Percentiles rank a stretch among this genome's conserved stretches.
phyloP scores from a whole-genome alignment of 2,113 vertebrate species.

The Panurus biarmicus region DNA sequence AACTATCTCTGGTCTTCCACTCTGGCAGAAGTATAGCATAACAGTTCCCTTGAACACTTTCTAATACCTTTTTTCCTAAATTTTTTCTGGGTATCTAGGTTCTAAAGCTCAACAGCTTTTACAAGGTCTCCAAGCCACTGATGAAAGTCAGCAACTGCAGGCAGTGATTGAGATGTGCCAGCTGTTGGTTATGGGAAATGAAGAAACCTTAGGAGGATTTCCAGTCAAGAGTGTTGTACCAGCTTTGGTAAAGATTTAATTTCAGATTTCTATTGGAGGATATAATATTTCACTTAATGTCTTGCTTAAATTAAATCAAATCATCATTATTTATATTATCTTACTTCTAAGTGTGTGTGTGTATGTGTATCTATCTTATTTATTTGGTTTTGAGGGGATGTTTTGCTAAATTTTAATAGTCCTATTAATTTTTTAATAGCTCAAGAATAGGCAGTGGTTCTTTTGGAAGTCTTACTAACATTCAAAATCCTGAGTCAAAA shows the following conservation, averaged over 20 bases:
- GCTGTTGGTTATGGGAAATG: conserved; percentile 97
- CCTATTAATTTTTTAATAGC: background rate
- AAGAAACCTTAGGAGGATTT: conserved; percentile 97
- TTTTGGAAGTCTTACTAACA: background rate
- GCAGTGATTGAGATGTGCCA: conserved; percentile 99
- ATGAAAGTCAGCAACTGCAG: conserved; percentile 97
- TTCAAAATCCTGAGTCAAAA: background rate
- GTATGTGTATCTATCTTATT: background rate
- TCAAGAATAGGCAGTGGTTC: background rate
- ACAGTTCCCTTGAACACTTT: background rate
- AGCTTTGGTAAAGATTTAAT: conserved; percentile 82
- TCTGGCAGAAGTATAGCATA: background rate
- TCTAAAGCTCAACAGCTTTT: conserved; percentile 98
- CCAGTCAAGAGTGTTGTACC: conserved; percentile 98
- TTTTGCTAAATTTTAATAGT: background rate
- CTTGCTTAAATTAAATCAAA: background rate
- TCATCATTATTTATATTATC: background rate
- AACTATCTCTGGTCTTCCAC: conserved; percentile 30
- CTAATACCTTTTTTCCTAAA: background rate
- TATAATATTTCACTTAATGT: background rate
- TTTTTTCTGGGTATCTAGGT: conserved; percentile 68
- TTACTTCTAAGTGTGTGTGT: background rate
- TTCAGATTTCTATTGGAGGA: background rate
- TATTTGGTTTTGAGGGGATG: background rate
- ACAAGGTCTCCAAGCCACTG: conserved; percentile 95